Evolutionary conservation across 1,140 invertebrate species (phyloP), one percentile per base, ranked within the genome.

Genomic region (Anadara kagoshimensis): DNA sequence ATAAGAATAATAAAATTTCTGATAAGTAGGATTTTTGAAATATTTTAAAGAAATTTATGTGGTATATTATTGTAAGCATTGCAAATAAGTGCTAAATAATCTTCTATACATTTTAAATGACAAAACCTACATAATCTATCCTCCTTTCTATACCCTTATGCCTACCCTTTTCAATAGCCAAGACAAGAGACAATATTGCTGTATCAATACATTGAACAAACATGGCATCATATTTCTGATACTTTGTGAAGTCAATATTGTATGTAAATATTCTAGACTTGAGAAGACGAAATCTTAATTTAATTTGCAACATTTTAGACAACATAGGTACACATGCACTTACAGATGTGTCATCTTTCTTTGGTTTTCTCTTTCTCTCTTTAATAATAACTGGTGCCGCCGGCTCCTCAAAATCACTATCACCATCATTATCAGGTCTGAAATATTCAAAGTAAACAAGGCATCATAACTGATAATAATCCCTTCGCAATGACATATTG

Each of bases 341-440:
- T 75, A 83, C 82, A 11, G 76, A 54, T 56, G 63, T 71, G 45
- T 77, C 81, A 74, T 62, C 75, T 47, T 64, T 69, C 54, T 77
- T 81, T 62, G 76, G 76, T 64, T 36, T 36, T 36, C 77, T 75
- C 41, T 80, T 79, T 36, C 72, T 69, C 20, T 65, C 67, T 49
- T 56, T 69, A 1, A 61, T 26, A 36, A 54, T 69, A 14, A 45
- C 20, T 44, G 57, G 57, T n/a, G 43, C 69, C n/a, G 72, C 73
- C 10, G 74, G 66, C n/a, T 85, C 83, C 51, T 85, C 84, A 79
- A 83, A 79, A 24, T 85, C 84, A 75, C 80, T 84, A 69, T 85
- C 84, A 56, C 72, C 77, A 18, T 84, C 78, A 75, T 78, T 70
- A 41, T 82, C 82, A 73, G 72, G 65, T 47, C 81, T 75, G 45